Evolutionary conservation across 1,140 invertebrate species (phyloP).

Genomic region (Drosophila leontia): DNA sequence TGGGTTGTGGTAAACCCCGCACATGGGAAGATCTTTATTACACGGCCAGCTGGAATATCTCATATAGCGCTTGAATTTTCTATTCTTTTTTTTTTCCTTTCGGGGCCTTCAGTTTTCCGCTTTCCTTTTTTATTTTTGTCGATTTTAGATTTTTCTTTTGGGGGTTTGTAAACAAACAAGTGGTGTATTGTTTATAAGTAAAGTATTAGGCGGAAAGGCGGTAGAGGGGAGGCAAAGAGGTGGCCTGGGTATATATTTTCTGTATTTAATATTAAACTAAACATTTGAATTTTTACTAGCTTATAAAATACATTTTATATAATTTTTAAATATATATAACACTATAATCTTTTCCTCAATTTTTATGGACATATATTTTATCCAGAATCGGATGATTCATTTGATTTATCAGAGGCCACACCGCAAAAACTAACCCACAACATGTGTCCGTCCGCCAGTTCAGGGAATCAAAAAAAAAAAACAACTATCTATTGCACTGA

Average conservation of each 20-base stretch:
- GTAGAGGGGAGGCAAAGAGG: background rate
- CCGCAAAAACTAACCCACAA: slow-evolving; percentile 20
- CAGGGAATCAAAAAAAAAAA: background rate
- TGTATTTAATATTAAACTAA: background rate
- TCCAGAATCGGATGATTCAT: slow-evolving; percentile 16
- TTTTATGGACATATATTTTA: slow-evolving; percentile 25
- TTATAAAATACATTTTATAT: background rate
- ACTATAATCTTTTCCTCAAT: background rate
- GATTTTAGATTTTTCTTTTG: slow-evolving; percentile 13
- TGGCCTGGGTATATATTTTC: background rate
- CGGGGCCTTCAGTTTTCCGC: slow-evolving; percentile 1
- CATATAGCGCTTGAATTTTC: slow-evolving; percentile 57
- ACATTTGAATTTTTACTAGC: background rate
- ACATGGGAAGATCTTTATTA: slow-evolving; percentile 29
- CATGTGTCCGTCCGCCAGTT: slow-evolving; percentile 16
- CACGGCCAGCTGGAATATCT: slow-evolving; percentile 69
- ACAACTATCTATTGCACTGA: slow-evolving; percentile 10
- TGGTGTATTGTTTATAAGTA: slow-evolving; percentile 40
- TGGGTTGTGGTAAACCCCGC: slow-evolving; percentile 8
- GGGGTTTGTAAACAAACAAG: slow-evolving; percentile 69
- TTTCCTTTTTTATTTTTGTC: slow-evolving; percentile 21
- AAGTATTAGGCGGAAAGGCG: background rate
- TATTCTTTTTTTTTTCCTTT: slow-evolving; percentile 7
- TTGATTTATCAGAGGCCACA: background rate
- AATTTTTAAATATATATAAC: background rate